A percentile compares a stretch with the other conserved stretches of the same genome.
These are phyloP conservation scores for Nasua narica DNA, from an alignment of 2,797 vertebrate genomes.

Conservation along the genomic window DNA sequence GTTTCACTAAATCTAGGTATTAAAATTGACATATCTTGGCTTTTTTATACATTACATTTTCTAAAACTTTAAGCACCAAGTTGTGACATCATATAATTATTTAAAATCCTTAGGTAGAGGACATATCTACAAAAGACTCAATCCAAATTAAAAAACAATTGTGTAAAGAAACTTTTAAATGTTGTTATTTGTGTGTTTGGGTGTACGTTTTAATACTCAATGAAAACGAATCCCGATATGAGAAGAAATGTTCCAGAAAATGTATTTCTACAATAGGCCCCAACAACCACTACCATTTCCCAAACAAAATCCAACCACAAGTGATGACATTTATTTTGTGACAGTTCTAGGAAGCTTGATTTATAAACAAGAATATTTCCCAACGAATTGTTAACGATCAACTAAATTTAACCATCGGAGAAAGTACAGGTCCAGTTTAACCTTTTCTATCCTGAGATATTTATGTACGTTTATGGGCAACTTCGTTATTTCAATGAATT, in stretches of 20 bases:
- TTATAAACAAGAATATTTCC: not conserved
- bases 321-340: not conserved
- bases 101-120: not conserved
- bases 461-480: not conserved
- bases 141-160: not conserved
- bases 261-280: not conserved
- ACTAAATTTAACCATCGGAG: not conserved
- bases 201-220: not conserved
- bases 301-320: not conserved
- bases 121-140: not conserved
- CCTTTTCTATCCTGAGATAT: not conserved
- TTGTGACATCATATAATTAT: not conserved
- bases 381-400: not conserved
- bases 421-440: not conserved
- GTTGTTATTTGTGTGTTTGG: not conserved
- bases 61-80: not conserved
- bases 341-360: not conserved
- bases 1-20: not conserved
- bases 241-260: not conserved
- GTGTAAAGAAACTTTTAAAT: not conserved
- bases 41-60: not conserved
- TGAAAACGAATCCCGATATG: not conserved
- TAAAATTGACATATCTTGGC: not conserved
- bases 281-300: fast-evolving
- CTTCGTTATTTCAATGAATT: not conserved